Conservation (phyloP, 2,888 invertebrate species). For the Ariolimax columbianus region DNA sequence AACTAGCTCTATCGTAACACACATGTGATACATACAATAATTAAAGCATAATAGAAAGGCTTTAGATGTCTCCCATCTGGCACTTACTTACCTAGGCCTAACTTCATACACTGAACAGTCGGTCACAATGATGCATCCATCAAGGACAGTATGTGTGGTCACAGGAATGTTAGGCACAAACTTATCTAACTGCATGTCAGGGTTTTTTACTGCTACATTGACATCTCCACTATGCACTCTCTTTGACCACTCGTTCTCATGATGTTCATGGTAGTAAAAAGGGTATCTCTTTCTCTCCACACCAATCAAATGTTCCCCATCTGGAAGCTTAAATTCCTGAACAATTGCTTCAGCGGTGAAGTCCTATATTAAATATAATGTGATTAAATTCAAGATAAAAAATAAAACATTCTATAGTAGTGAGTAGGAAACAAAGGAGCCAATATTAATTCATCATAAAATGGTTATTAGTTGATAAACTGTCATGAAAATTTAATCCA, state of each 20-base stretch:
- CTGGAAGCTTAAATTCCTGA: conserved; percentile 82
- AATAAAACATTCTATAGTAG: too few species aligned
- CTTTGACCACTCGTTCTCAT: conserved; percentile 56
- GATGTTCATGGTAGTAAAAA: conserved; percentile 73
- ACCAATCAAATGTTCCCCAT: conserved; percentile 80
- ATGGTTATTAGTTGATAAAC: too few species aligned
- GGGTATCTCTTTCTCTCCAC: conserved; percentile 80
- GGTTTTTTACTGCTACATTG: conserved; percentile 20
- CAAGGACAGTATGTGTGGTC: conserved; percentile 72
- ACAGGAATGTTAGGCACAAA: conserved; percentile 63
- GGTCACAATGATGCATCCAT: conserved; percentile 83
- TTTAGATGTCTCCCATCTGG: not conserved
- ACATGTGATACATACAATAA: too few species aligned
- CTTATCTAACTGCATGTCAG: conserved; percentile 41
- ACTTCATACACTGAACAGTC: conserved; percentile 83
- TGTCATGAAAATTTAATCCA: too few species aligned
- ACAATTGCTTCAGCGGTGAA: conserved; percentile 83
- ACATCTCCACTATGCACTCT: conserved; percentile 45
- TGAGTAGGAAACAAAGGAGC: too few species aligned
- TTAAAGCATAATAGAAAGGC: too few species aligned
- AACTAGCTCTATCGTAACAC: too few species aligned
- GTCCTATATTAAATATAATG: conserved; percentile 78
- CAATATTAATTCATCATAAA: too few species aligned
- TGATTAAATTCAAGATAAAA: too few species aligned
- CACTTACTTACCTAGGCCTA: conserved; percentile 80